Base-by-base conservation (phyloP, 2,113 vertebrate species). In the Rafetus swinhoei region DNA sequence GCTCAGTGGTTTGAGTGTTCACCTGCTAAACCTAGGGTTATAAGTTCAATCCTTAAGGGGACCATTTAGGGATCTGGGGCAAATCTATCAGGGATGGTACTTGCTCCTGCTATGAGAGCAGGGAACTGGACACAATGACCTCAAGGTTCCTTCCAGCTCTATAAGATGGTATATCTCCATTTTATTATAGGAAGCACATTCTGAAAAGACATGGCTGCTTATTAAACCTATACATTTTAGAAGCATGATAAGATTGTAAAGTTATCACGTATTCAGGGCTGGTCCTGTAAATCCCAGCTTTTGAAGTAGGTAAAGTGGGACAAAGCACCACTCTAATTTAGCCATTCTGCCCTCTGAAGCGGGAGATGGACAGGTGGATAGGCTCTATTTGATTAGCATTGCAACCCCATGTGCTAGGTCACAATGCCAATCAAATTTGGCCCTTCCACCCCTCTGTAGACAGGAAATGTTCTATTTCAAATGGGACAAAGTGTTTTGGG, bases 171-270 rank as follows among this genome's bases (percentile, higher is more conserved):
- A 45, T 45, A 45, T 45, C 45, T 45, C 45, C 45, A 45, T 45
- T 7, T 7, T 45, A 45, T 45, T 45, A 45, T 45, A 56, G 65
- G 29, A 79, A 85, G 72, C 87, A 54, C 69, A 77, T 57, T 84
- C 55, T 84, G 81, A 82, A 92, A 94, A 89, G 86, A 91, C 9
- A 76, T 29, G 52, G n/a, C 32, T 39, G 3, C 84, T 95, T 96
- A 96, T 95, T 97, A 97, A 95, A 90, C 52, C 69, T 85, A 22
- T 93, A 52, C 54, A 77, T 93, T 94, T 79, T 94, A 79, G 79
- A 91, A 90, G 27, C 15, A 85, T 60, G 74, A 93, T 90, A 95
- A 52, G 39, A 62, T 72, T 87, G 18, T 16, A 60, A 16, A 32
- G 55, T 86, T 65, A 59, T 52, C 27, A 93, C 76, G 88, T 62